Evolutionary conservation across 92 coral and sea anemone species (phyloP).

Genomic region (Phenganax subtilis): DNA sequence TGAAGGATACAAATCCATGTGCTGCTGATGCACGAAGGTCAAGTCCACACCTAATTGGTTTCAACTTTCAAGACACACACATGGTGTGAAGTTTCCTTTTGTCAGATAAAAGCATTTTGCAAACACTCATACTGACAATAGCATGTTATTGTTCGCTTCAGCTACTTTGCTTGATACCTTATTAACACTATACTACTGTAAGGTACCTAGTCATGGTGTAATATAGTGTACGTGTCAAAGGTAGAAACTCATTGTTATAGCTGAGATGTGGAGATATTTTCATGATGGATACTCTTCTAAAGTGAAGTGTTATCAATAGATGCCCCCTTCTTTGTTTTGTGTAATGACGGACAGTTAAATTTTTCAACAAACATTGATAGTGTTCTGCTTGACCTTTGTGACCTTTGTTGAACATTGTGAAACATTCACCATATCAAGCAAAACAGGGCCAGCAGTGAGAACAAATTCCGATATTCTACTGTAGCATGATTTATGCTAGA

Average conservation of each 20-base stretch:
- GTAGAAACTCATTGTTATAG: not conserved
- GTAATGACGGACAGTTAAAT: constrained; percentile 24
- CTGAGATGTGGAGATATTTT: not conserved
- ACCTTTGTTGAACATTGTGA: constrained; percentile 25
- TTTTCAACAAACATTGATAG: constrained; percentile 31
- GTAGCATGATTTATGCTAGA: not conserved
- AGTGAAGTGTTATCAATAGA: not conserved
- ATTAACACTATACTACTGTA: not conserved
- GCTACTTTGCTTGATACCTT: not conserved
- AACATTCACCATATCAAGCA: not conserved
- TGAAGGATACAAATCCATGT: not conserved
- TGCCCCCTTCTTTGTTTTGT: constrained; percentile 33
- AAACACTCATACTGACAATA: not conserved
- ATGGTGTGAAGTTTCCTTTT: not conserved
- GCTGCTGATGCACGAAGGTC: constrained; percentile 9
- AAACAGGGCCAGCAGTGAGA: not conserved
- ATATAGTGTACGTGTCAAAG: not conserved
- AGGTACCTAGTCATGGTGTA: not conserved
- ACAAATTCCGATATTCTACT: not conserved
- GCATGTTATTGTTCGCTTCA: not conserved
- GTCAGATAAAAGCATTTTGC: not conserved
- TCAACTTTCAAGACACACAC: not conserved
- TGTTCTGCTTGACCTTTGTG: not conserved
- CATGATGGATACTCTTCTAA: not conserved
- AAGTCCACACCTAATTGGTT: constrained; percentile 5